Evolutionary conservation across 1,140 invertebrate species (phyloP), one percentile per base, ranked within the genome.

Genomic region (Lethrus apterus): DNA sequence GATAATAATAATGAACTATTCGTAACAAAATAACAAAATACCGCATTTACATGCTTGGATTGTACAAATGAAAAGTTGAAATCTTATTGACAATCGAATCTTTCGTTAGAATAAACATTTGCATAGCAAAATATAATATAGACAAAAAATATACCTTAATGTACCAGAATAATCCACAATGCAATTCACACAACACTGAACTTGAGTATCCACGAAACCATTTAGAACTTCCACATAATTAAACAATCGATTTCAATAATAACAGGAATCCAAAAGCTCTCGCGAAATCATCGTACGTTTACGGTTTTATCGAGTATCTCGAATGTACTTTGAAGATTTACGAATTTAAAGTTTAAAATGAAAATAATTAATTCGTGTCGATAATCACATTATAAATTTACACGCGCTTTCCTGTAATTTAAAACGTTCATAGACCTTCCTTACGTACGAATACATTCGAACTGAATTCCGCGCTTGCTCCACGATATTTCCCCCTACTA

Each of bases 381-480:
- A 10, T 26, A 23, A 41, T 36, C 34, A 42, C 36, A 48, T 48
- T 42, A 42, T 41, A 48, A 26, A 48, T 48, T 42, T 33, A 44
- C 30, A 38, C 50, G 50, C 50, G 50, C 47, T 44, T 38, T 26
- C 15, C 24, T 35, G 23, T 26, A 43, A 20, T 24, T 23, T 24
- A 44, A 46, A 40, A 41, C 44, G 35, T 21, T 34, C 35, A 34
- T 33, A 44, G 45, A 46, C 51, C 42, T 48, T 24, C 29, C 34
- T 21, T 15, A 23, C 10, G 15, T 18, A 42, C 34, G 32, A n/a
- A n/a, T 41, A 35, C 18, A 34, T 47, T 42, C 46, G 31, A 45
- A 52, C 51, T 52, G 51, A 20, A 41, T 44, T 33, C 41, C 51
- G 51, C 46, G 51, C 46, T 48, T 48, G 51, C 51, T 33, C 29